These are phyloP conservation scores for Corvus cornix DNA, from an alignment of 2,113 vertebrate genomes.

Conservation along the genomic window DNA sequence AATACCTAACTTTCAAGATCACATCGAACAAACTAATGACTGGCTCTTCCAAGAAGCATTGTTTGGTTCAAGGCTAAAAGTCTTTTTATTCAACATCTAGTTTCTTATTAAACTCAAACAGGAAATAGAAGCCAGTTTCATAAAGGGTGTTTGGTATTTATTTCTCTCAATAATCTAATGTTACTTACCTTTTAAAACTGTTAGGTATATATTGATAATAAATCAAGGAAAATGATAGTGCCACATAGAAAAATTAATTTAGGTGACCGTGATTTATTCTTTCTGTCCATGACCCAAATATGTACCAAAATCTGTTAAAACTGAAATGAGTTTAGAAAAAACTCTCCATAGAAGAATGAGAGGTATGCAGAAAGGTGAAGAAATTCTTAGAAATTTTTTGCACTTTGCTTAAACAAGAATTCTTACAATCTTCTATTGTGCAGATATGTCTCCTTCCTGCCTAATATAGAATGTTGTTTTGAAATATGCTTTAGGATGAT, in stretches of 20 bases:
- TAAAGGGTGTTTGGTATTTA: background rate
- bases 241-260: background rate
- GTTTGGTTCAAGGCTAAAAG: background rate
- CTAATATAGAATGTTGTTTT: background rate
- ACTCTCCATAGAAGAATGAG: background rate
- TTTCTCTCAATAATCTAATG: background rate
- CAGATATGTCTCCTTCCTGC: background rate
- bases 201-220: background rate
- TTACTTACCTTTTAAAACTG: background rate
- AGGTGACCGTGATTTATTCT: background rate
- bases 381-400: background rate
- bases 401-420: background rate
- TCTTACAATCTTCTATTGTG: background rate
- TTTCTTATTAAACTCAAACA: background rate
- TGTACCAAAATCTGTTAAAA: background rate
- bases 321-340: background rate
- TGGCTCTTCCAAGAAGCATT: background rate
- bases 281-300: background rate
- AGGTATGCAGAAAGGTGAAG: background rate
- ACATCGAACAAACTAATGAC: background rate
- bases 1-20: background rate
- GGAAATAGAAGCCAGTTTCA: background rate
- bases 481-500: background rate
- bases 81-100: background rate
- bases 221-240: background rate